A percentile compares a stretch with the other conserved stretches of the same genome.
These are phyloP conservation scores for Auanema freiburgensis DNA, from an alignment of 2,888 invertebrate species.

Conservation along the genomic window DNA sequence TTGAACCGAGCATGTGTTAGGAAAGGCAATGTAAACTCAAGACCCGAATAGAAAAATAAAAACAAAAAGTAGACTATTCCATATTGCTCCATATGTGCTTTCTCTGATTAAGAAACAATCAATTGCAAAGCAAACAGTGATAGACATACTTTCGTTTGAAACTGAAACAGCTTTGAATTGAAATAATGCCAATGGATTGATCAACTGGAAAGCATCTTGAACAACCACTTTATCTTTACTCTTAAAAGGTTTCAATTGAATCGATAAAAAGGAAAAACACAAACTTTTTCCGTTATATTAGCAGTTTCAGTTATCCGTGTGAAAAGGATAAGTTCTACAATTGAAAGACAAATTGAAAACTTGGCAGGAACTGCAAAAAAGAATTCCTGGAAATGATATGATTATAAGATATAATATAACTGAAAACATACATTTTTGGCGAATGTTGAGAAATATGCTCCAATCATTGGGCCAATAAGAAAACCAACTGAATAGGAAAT, in stretches of 20 bases:
- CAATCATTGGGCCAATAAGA: constrained; percentile 90
- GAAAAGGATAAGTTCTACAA: constrained; percentile 73
- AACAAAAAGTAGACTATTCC: constrained; percentile 77
- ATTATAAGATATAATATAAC: not conserved
- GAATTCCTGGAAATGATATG: constrained; percentile 51
- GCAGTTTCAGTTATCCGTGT: too few species aligned
- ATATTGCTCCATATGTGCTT: constrained; percentile 40
- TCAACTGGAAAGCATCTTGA: constrained; percentile 10
- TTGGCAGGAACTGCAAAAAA: constrained; percentile 83
- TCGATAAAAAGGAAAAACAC: not conserved
- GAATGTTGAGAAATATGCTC: constrained; percentile 78
- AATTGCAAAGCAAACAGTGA: not conserved
- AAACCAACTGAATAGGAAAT: constrained; percentile 97
- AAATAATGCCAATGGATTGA: constrained; percentile 41
- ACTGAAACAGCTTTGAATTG: constrained; percentile 47
- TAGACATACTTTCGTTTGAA: constrained; percentile 33
- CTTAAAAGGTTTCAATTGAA: not conserved
- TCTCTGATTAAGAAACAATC: constrained; percentile 32
- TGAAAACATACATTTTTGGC: constrained; percentile 28
- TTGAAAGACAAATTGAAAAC: constrained; percentile 72
- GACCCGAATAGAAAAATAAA: constrained; percentile 88
- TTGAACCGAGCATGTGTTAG: constrained; percentile 87
- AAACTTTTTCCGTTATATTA: not conserved
- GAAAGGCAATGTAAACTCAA: constrained; percentile 96
- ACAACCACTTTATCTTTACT: not conserved